Evolutionary conservation across 2,888 invertebrate genomes (phyloP).

Genomic region (Strigamia transsilvanica): DNA sequence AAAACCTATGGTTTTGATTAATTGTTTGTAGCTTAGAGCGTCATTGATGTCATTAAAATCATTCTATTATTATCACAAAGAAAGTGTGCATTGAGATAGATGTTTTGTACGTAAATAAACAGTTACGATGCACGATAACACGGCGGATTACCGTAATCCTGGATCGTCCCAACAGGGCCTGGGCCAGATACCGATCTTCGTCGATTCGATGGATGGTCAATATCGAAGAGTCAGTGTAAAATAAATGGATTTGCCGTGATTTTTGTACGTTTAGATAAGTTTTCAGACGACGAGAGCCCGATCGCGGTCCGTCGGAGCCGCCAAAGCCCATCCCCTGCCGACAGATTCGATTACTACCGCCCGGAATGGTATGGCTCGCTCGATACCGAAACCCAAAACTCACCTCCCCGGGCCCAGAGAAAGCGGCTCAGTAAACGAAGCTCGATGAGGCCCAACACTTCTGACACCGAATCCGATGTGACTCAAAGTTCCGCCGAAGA

Average conservation of each 20-base stretch:
- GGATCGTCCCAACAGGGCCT: too few species aligned
- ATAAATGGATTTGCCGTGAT: not conserved
- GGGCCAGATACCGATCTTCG: too few species aligned
- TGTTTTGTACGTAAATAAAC: too few species aligned
- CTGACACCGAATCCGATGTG: constrained; percentile 6
- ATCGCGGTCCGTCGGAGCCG: not conserved
- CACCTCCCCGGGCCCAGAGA: not conserved
- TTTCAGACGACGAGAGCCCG: constrained; percentile 19
- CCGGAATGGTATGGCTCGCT: constrained; percentile 50
- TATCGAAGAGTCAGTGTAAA: too few species aligned
- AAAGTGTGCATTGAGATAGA: too few species aligned
- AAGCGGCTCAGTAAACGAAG: not conserved
- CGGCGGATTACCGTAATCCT: too few species aligned
- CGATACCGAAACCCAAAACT: not conserved
- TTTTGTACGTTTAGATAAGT: constrained; percentile 5
- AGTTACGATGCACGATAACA: too few species aligned
- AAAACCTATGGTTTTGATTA: too few species aligned
- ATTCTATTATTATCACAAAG: too few species aligned
- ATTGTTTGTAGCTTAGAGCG: too few species aligned
- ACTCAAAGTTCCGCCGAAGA: constrained; percentile 15
- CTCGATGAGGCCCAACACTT: not conserved
- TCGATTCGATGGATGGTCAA: too few species aligned
- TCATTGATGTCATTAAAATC: too few species aligned
- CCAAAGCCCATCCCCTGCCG: constrained; percentile 12
- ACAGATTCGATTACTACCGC: constrained; percentile 50